Evolutionary conservation across 2,797 vertebrate genomes (phyloP), one percentile per base, ranked within the genome.

Genomic region (Eurystomus glaucurus): DNA sequence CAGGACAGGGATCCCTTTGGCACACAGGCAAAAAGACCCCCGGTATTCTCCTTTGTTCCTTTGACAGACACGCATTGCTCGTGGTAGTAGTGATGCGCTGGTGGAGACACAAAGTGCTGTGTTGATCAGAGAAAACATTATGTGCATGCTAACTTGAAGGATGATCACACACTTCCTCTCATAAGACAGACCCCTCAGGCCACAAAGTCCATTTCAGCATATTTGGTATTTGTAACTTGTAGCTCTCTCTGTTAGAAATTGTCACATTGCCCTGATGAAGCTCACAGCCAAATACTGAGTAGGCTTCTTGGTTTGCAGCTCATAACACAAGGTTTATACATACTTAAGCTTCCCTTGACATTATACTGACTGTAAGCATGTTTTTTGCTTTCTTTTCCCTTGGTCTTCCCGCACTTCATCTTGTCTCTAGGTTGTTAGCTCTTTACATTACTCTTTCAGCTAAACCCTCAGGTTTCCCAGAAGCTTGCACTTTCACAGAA

Each of bases 61-160:
- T 61, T 97, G 94, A 69, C 87, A 88, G 83, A 65, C 35, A 4
- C 46, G 25, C 93, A 50, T 39, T 82, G 88, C 83, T 92, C 72
- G 8, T 91, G 90, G 77, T 93, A 66, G 88, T 51, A 60, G 76
- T 9, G 87, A 92, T 93, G 88, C 9, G 6, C 64, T 97, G 94
- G 92, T 75, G 0, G 77, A 94, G 93, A 82, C 66, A 89, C 66
- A 86, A 71, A 90, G 88, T 76, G 66, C 85, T 80, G 84, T 82
- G 93, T 87, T 94, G 93, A 95, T 96, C 86, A 90, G 70, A 92
- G 93, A 83, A 80, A 82, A 87, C 71, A 76, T 82, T 92, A 82
- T 89, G 64, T 94, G 61, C 83, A 88, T 91, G 84, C 88, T 93
- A 94, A 85, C 94, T 95, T 92, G 94, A 86, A 82, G 88, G 85